phyloP scores from a whole-genome alignment of 2,113 vertebrate genomes.

The Saiga tatarica region DNA sequence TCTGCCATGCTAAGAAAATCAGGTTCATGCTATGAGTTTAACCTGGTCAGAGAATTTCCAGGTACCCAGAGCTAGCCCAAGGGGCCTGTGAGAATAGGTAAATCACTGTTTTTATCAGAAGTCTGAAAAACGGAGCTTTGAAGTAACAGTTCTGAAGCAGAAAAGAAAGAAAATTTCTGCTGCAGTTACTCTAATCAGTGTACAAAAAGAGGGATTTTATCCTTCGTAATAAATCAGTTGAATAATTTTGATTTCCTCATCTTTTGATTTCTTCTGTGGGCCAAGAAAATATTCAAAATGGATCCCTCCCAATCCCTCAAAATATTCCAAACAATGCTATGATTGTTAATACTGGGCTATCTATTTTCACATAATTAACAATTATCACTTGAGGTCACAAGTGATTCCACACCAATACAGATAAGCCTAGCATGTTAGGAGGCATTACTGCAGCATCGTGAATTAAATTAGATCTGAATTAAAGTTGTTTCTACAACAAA shows the following conservation, averaged over 20 bases:
- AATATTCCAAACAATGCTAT: slow-evolving; percentile 45
- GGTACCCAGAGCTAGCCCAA: background rate
- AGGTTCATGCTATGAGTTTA: background rate
- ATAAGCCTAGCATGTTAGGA: slow-evolving; percentile 54
- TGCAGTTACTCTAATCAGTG: background rate
- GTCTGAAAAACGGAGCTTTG: slow-evolving; percentile 5
- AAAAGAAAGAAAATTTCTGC: slow-evolving; percentile 37
- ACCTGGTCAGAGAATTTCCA: background rate
- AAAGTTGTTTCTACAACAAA: background rate
- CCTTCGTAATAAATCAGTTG: background rate
- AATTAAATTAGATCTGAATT: slow-evolving; percentile 56
- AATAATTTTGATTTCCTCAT: slow-evolving; percentile 26
- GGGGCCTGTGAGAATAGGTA: background rate
- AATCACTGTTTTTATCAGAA: slow-evolving; percentile 16
- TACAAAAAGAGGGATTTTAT: slow-evolving; percentile 37
- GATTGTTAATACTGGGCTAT: slow-evolving; percentile 25
- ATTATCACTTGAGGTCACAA: slow-evolving; percentile 58
- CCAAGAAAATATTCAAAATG: slow-evolving; percentile 6
- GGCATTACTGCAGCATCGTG: background rate
- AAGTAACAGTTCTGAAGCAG: slow-evolving; percentile 4
- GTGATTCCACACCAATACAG: background rate
- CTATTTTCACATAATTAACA: slow-evolving; percentile 18
- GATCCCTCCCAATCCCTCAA: background rate
- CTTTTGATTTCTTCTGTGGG: slow-evolving; percentile 16
- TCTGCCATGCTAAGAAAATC: slow-evolving; percentile 28